These are phyloP conservation scores for Micrastur ruficollis DNA, from an alignment of 2,797 vertebrate genomes.

Conservation along the genomic window DNA sequence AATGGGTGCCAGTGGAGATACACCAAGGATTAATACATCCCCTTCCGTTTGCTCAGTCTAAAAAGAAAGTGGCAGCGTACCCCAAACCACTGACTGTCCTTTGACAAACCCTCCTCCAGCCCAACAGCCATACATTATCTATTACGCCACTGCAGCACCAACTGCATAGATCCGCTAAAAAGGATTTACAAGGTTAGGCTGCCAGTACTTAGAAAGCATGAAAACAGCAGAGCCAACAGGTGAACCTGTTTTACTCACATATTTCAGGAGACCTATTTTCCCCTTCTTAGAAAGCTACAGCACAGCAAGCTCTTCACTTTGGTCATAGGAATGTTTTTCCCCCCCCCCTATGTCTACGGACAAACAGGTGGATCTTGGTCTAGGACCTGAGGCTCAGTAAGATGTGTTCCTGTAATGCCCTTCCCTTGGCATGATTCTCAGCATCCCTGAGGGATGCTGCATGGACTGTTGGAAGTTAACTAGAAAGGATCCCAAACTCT, in stretches of 20 bases:
- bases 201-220: neutral
- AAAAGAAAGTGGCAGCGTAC: neutral
- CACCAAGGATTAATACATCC: neutral
- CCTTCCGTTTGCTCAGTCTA: neutral
- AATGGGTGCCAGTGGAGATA: neutral
- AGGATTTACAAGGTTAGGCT: neutral
- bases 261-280: neutral
- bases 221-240: constrained; percentile 36
- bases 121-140: neutral
- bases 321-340: neutral
- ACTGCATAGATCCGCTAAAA: neutral
- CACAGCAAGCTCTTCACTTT: neutral
- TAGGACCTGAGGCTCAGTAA: neutral
- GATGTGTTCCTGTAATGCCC: neutral
- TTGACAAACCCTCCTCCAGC: neutral
- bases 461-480: neutral
- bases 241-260: neutral
- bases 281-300: neutral
- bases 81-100: neutral
- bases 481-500: neutral
- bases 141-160: neutral
- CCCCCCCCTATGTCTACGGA: neutral
- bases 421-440: neutral
- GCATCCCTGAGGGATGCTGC: neutral
- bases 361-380: neutral